A percentile compares a stretch with the other conserved stretches of the same genome.
These are phyloP conservation scores for Phaethornis superciliosus DNA, from an alignment of 2,113 vertebrate species.

Conservation along the genomic window DNA sequence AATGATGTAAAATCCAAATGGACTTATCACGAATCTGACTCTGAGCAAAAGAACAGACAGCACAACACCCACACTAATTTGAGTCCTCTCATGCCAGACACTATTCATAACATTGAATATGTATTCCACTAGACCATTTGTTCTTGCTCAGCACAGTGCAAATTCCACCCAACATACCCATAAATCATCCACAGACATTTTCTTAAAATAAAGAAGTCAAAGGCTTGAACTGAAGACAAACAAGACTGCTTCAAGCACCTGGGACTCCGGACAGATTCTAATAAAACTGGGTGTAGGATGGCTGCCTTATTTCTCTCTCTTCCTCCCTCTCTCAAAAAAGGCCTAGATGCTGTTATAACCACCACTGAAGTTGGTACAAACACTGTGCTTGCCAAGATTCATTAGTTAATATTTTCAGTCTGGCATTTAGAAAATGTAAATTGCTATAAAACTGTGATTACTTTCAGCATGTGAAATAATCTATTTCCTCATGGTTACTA, in stretches of 20 bases:
- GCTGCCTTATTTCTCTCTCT: background rate
- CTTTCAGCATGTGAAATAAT: conserved; percentile 44
- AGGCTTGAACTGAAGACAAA: background rate
- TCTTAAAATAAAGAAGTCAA: background rate
- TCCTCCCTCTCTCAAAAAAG: background rate
- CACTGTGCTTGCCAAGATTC: conserved; percentile 12
- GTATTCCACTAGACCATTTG: background rate
- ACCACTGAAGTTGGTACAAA: background rate
- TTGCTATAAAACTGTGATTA: conserved; percentile 49
- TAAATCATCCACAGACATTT: background rate
- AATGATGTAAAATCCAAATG: background rate
- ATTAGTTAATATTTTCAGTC: conserved; percentile 45
- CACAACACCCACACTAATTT: background rate
- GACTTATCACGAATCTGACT: background rate
- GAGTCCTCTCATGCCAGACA: background rate
- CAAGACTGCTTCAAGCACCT: background rate
- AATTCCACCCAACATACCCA: background rate
- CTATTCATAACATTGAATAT: background rate
- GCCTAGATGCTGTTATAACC: background rate
- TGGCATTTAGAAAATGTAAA: conserved; percentile 47
- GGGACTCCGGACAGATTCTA: background rate
- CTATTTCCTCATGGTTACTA: conserved; percentile 33
- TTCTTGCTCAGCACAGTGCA: background rate
- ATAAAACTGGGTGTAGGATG: background rate
- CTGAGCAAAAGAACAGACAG: background rate